These are phyloP conservation scores for Chrosomus eos DNA, from an alignment of 2,797 vertebrate species.

Conservation along the genomic window DNA sequence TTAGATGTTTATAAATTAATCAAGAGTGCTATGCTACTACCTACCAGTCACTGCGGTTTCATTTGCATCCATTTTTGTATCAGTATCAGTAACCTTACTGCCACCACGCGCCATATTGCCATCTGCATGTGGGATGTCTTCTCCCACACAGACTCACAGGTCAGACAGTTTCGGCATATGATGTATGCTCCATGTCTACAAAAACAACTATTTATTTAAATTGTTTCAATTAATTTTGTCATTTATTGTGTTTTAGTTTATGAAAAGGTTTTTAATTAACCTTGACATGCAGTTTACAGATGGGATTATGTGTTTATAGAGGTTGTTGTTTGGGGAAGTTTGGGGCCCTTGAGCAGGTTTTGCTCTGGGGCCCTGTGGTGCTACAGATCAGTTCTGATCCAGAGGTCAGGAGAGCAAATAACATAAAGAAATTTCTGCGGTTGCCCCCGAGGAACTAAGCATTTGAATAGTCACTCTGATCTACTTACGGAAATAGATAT, in stretches of 20 bases:
- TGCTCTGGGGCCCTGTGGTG: not conserved
- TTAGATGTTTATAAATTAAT: not conserved
- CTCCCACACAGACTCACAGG: constrained; percentile 20
- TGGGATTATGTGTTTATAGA: constrained; percentile 13
- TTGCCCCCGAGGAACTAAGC: not conserved
- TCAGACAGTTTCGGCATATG: constrained; percentile 15
- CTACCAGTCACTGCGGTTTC: not conserved
- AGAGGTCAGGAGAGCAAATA: constrained; percentile 3
- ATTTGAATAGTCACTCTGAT: constrained; percentile 1
- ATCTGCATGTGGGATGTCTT: constrained; percentile 31
- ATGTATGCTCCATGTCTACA: not conserved
- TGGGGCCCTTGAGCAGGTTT: not conserved
- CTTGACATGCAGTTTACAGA: constrained; percentile 40
- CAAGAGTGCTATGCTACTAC: not conserved
- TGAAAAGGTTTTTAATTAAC: constrained; percentile 27
- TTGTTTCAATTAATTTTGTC: not conserved
- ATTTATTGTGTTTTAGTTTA: not conserved
- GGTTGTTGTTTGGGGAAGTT: not conserved
- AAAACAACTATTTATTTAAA: not conserved
- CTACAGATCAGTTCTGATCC: not conserved
- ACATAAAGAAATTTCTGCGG: constrained; percentile 19
- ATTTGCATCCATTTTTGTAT: constrained; percentile 15
- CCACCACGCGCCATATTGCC: not conserved
- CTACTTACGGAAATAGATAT: constrained; percentile 31
- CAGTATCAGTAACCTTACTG: not conserved